Percentiles rank a stretch among this genome's conserved stretches.
Evolutionary conservation across 2,888 invertebrate species (phyloP).

Genomic region (Noctua janthe): DNA sequence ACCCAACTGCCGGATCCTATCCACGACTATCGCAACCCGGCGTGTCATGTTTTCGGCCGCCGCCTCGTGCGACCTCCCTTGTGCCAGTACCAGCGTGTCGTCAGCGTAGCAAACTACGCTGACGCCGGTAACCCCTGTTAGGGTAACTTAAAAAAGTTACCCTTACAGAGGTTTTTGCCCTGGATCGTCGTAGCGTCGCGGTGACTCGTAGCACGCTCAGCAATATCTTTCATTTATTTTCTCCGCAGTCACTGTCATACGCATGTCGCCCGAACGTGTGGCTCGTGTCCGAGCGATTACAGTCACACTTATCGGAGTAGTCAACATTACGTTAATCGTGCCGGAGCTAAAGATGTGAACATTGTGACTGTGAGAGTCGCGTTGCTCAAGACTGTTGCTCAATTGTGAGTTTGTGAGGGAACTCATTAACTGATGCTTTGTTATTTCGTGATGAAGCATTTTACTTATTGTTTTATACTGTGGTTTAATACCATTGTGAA

Average conservation of each 20-base stretch:
- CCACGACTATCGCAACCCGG: too few species aligned
- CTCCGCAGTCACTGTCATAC: not conserved
- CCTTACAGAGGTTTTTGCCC: too few species aligned
- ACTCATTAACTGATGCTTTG: constrained; percentile 8
- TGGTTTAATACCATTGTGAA: not conserved
- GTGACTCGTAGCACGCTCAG: too few species aligned
- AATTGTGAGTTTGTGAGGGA: constrained; percentile 15
- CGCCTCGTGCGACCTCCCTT: too few species aligned
- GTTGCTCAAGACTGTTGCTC: constrained; percentile 36
- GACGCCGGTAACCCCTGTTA: too few species aligned
- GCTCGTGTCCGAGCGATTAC: not conserved
- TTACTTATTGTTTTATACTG: not conserved
- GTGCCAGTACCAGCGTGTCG: too few species aligned
- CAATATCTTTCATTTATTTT: not conserved
- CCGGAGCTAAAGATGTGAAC: constrained; percentile 12
- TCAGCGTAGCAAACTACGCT: too few species aligned
- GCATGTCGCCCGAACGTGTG: not conserved
- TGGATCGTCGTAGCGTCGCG: too few species aligned
- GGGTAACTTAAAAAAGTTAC: too few species aligned
- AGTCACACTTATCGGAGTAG: not conserved
- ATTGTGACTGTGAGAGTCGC: constrained; percentile 29
- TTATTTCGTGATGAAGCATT: constrained; percentile 11
- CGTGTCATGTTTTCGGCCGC: too few species aligned
- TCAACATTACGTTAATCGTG: constrained; percentile 11
- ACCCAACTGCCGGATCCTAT: too few species aligned